Evolutionary conservation across 2,113 vertebrate genomes (phyloP).

Genomic region (human (Homo sapiens)): DNA sequence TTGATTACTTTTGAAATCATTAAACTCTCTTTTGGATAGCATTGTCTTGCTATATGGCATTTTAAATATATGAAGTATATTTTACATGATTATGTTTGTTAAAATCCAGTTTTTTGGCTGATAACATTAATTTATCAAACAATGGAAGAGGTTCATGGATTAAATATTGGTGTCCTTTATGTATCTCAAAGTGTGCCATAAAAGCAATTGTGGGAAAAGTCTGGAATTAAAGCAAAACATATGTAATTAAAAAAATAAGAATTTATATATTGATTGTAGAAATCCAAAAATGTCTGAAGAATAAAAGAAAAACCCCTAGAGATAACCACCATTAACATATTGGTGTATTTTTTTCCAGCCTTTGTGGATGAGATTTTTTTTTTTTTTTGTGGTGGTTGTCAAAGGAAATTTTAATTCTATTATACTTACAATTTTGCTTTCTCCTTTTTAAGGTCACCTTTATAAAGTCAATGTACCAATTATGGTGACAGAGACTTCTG

Average conservation of each 20-base stretch:
- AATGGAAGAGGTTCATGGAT: not conserved
- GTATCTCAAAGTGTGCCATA: not conserved
- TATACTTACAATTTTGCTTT: slow-evolving; percentile 34
- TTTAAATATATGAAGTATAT: slow-evolving; percentile 28
- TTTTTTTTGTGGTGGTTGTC: not conserved
- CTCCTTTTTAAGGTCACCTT: slow-evolving; percentile 88
- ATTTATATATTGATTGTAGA: not conserved
- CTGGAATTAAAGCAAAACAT: slow-evolving; percentile 4
- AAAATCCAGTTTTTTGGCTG: slow-evolving; percentile 22
- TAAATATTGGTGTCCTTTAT: not conserved
- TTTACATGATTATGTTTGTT: slow-evolving; percentile 35
- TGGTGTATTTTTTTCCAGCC: not conserved
- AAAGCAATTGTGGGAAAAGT: not conserved
- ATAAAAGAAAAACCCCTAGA: not conserved
- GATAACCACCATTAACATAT: not conserved
- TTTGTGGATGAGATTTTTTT: not conserved
- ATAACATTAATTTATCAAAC: slow-evolving; percentile 18
- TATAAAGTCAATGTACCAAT: slow-evolving; percentile 96
- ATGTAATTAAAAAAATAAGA: not conserved
- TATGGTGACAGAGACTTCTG: slow-evolving; percentile 91
- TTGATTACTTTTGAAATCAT: slow-evolving; percentile 37
- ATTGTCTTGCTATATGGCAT: slow-evolving; percentile 1
- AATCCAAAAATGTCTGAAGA: not conserved
- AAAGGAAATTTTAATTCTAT: not conserved
- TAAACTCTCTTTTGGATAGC: not conserved